Evolutionary conservation across 2,113 vertebrate genomes (phyloP), one percentile per base, ranked within the genome.

Genomic region (Nannobrachium achirus): DNA sequence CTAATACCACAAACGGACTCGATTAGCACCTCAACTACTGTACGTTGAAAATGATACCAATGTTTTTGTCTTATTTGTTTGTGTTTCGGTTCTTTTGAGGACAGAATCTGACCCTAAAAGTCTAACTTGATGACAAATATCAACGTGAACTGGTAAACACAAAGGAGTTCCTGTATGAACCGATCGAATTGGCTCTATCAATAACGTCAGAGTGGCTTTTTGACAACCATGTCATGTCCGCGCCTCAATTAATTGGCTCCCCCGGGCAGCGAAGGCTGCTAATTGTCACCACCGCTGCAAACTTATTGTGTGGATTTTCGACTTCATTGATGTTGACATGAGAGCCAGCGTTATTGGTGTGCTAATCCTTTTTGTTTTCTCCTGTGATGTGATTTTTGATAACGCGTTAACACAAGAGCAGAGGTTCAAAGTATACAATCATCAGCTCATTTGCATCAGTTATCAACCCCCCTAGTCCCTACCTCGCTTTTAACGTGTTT

Each of bases 391-490:
- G 56, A 83, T 71, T 85, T 25, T 76, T 76, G 79, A 78, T 72
- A 66, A 66, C 56, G 73, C 25, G 18, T 81, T 73, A 75, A 75
- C 59, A 64, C 75, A 52, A 75, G 71, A 84, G 71, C 81, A 70
- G 73, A 78, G 80, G 70, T 83, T 84, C 74, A 81, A 76, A 88
- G 78, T 66, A 70, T 71, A 82, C 81, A 87, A 89, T 89, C 79
- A 80, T 33, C 57, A 77, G 78, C 75, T 81, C 80, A 82, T 88
- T 84, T 83, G 76, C 84, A 80, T 86, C 63, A 48, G 53, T 71
- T 84, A 90, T 85, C 83, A 78, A 80, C 84, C 84, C 85, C 85
- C 84, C 78, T 56, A 49, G 74, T 78, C 72, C 70, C 67, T 74
- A 7, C 55, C 75, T 81, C 88, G 85, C 88, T 90, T 88, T 88